Conservation (phyloP, 2,888 invertebrate genomes). For the Nomada ferruginata region DNA sequence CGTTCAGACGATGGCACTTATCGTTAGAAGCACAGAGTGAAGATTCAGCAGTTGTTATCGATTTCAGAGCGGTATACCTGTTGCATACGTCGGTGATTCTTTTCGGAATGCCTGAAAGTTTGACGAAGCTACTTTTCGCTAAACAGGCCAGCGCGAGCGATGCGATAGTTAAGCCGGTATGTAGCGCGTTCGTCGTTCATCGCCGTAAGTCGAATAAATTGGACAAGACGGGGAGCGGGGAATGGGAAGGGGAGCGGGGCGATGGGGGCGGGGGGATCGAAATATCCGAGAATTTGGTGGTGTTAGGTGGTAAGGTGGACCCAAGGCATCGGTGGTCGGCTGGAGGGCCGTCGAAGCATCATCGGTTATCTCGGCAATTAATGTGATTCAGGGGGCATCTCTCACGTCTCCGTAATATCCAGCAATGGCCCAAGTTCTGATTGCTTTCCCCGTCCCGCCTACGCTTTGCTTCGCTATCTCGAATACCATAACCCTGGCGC, state of each 20-base stretch:
- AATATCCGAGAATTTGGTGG: conserved; percentile 23
- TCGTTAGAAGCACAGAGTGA: conserved; percentile 64
- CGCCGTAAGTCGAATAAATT: background rate
- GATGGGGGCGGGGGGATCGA: background rate
- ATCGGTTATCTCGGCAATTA: conserved; percentile 83
- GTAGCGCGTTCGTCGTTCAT: background rate
- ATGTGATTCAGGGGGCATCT: conserved; percentile 84
- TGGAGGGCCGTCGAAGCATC: conserved; percentile 78
- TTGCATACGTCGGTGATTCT: conserved; percentile 73
- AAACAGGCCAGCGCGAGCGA: background rate
- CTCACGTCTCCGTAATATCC: conserved; percentile 84
- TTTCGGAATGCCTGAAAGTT: conserved; percentile 36
- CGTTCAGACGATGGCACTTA: conserved; percentile 77
- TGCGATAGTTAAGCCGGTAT: too few relatives aligned
- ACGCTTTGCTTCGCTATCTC: conserved; percentile 77
- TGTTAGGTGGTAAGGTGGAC: conserved; percentile 43
- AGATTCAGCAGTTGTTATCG: conserved; percentile 80
- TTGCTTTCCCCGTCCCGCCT: conserved; percentile 81
- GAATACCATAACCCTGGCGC: conserved; percentile 78
- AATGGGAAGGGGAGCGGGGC: too few relatives aligned
- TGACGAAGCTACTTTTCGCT: conserved; percentile 39
- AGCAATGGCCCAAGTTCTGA: conserved; percentile 84
- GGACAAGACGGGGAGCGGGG: background rate
- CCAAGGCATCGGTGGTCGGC: conserved; percentile 61
- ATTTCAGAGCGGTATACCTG: conserved; percentile 74